These are phyloP conservation scores for Pseudococcus jackbeardsleyi DNA, from an alignment of 2,888 invertebrate genomes.

Conservation along the genomic window DNA sequence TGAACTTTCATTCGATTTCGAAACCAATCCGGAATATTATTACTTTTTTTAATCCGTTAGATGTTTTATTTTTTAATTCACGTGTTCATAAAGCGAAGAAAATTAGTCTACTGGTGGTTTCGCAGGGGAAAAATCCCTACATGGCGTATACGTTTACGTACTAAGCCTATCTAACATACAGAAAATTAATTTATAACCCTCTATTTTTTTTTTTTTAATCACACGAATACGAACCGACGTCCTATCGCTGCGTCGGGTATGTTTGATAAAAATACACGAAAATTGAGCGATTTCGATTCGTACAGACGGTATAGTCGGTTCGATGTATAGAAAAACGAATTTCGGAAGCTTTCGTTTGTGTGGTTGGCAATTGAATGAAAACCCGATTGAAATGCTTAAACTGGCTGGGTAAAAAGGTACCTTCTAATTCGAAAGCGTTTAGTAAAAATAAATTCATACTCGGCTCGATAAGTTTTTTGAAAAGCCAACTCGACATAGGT, in stretches of 20 bases:
- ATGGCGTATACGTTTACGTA: background rate
- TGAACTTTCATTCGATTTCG: background rate
- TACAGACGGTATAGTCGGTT: background rate
- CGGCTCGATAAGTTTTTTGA: constrained; percentile 17
- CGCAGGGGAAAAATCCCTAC: background rate
- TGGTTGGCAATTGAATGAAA: background rate
- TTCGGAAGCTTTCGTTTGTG: constrained; percentile 1
- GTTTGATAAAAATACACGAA: background rate
- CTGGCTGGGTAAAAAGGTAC: constrained; percentile 11
- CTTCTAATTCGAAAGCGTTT: background rate
- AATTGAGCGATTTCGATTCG: background rate
- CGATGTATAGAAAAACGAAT: background rate
- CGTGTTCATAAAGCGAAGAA: constrained; percentile 10
- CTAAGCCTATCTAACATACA: background rate
- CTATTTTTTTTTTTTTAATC: background rate
- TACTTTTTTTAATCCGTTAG: constrained; percentile 5
- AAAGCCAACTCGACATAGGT: constrained; percentile 29
- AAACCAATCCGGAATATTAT: background rate
- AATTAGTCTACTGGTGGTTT: background rate
- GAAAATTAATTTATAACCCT: constrained; percentile 8
- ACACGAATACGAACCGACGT: background rate
- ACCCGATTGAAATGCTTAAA: constrained; percentile 25
- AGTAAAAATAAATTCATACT: constrained; percentile 39
- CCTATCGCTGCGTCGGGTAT: background rate
- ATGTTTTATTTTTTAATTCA: background rate